phyloP scores from a whole-genome alignment of 2,113 vertebrate genomes.

The Pavo muticus region DNA sequence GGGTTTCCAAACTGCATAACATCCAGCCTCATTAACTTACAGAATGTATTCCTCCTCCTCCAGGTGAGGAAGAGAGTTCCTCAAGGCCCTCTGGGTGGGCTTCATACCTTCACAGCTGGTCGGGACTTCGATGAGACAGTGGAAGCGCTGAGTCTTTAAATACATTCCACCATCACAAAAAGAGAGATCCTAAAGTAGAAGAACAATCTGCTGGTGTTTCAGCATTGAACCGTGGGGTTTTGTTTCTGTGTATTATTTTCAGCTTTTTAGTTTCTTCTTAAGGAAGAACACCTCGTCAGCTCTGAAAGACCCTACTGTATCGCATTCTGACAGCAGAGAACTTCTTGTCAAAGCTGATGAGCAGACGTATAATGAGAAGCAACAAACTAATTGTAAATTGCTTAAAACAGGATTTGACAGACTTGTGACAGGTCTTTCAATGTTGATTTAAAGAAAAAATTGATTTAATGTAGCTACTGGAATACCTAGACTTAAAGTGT shows the following conservation, averaged over 20 bases:
- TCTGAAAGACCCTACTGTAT: background rate
- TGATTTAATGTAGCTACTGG: constrained; percentile 14
- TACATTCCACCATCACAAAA: constrained; percentile 51
- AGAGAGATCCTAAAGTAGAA: background rate
- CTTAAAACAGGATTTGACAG: background rate
- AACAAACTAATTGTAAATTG: background rate
- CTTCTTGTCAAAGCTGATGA: background rate
- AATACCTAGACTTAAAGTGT: constrained; percentile 10
- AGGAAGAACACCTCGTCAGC: background rate
- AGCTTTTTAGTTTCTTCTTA: background rate
- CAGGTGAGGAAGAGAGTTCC: constrained; percentile 89
- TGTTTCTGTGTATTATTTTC: constrained; percentile 22
- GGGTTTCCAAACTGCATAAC: background rate
- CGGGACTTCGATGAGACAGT: constrained; percentile 88
- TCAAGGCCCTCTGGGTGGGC: constrained; percentile 90
- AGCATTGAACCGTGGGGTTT: background rate
- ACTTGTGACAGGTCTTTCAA: background rate
- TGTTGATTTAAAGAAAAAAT: background rate
- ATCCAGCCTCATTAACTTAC: background rate
- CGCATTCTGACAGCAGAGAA: background rate
- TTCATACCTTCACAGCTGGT: constrained; percentile 99
- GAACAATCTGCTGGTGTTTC: background rate
- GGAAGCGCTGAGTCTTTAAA: background rate
- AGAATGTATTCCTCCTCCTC: background rate
- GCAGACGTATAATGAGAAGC: background rate